Evolutionary conservation across 2,113 vertebrate genomes (phyloP).

Genomic region (Hirundichthys speculiger): DNA sequence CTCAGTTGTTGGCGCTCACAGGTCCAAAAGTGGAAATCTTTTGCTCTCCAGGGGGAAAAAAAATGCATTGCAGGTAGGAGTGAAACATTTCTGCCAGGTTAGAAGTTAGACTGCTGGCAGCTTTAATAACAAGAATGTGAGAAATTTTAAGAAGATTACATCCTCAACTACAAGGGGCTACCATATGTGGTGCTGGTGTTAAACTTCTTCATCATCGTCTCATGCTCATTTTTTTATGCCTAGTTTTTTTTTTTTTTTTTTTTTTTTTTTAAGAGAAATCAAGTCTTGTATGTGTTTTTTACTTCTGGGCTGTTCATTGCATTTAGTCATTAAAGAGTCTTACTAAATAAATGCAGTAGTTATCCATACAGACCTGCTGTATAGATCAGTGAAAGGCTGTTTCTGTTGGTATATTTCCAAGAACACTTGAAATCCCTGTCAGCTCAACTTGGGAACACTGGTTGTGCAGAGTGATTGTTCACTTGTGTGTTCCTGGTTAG

Average conservation of each 20-base stretch:
- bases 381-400: neutral
- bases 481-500: conserved; percentile 15
- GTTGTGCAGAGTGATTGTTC: neutral
- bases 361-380: neutral
- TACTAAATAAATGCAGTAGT: neutral
- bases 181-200: neutral
- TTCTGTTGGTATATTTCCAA: too few species aligned
- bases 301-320: too few species aligned
- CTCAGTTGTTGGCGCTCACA: conserved; percentile 13
- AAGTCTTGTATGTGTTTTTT: too few species aligned
- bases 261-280: too few species aligned
- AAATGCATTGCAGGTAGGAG: conserved; percentile 73
- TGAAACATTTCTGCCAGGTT: neutral
- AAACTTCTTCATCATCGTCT: too few species aligned
- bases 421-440: neutral
- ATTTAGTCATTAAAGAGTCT: neutral
- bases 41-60: conserved; percentile 16
- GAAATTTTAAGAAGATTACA: conserved; percentile 40
- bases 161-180: neutral
- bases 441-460: neutral
- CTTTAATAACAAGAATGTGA: conserved; percentile 11
- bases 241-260: too few species aligned
- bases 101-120: neutral
- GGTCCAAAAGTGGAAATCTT: conserved; percentile 23
- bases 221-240: too few species aligned